Base-by-base conservation (phyloP, 2,113 vertebrate species). In the Xiphorhynchus elegans region DNA sequence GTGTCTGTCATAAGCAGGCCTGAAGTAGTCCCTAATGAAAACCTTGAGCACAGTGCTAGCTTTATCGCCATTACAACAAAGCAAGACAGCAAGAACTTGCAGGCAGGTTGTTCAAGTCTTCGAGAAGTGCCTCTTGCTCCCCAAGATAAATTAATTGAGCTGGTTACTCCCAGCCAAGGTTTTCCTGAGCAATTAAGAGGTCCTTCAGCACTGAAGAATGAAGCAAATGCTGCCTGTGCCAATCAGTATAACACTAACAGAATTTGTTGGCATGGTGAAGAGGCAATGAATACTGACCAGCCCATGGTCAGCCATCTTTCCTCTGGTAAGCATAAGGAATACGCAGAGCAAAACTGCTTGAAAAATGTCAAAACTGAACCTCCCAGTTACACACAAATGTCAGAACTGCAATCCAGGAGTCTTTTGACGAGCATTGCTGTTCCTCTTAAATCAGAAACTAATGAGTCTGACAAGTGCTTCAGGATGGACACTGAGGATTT, bases 1-100 rank as follows among this genome's bases (percentile, higher is more conserved):
- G 98, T 98, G 23, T 98, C 98, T 82, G 98, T 98, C 29, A 98
- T 98, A 72, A 98, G 98, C 84, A 98, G 98, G 94, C 98, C 98
- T 4, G 98, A 98, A 93, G 90, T 82, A 9, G 80, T 97, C 33
- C n/a, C 95, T 58, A 96, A 26, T 31, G 98, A 98, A 86, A 96
- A 92, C 50, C 20, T 96, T 29, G 98, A 98, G 66, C 98, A 98
- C 49, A 84, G 95, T 56, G 92, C 97, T 68, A 90, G 91, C 84
- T 98, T 98, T 93, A 86, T 96, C 6, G 40, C 95, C 74, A 67
- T 93, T 58, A 63, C 97, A 23, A 59, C 95, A 69, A 98, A 98
- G 63, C 98, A 97, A 73, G 98, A 98, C 73, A 90, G 92, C 89
- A 98, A 98, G 89, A 86, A 89, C 47, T 76, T 97, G 87, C 97